Conservation (phyloP, 2,797 vertebrate genomes). For the Pseudochromis fuscus region DNA sequence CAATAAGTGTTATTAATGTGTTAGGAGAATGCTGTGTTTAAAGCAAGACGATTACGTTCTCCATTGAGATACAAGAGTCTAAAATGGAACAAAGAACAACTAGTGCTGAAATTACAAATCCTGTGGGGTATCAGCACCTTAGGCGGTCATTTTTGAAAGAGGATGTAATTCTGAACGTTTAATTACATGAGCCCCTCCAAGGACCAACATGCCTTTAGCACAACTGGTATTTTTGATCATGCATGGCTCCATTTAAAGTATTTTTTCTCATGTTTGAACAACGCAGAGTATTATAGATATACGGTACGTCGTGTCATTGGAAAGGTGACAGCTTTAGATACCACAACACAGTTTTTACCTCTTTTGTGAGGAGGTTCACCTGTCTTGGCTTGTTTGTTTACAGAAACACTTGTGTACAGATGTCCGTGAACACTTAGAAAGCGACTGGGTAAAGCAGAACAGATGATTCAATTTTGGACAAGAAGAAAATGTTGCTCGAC, state of each 20-base stretch:
- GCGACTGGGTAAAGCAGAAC: no score
- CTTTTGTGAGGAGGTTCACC: no score
- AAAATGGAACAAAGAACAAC: slow-evolving; percentile 7
- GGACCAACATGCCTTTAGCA: background rate
- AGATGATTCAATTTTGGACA: no score
- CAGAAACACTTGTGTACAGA: no score
- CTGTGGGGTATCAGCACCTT: background rate
- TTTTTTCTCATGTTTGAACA: no score
- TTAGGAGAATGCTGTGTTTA: background rate
- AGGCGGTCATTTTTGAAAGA: background rate
- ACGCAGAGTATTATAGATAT: no score
- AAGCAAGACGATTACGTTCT: background rate
- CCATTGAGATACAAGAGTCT: background rate
- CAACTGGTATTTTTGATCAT: slow-evolving; percentile 14
- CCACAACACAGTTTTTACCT: no score
- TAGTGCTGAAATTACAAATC: slow-evolving; percentile 6
- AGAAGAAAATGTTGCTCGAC: no score
- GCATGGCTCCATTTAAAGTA: background rate
- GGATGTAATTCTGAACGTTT: slow-evolving; percentile 10
- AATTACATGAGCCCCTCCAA: slow-evolving; percentile 15
- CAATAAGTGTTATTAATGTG: slow-evolving; percentile 7
- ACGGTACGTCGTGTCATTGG: no score
- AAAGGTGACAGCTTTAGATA: background rate
- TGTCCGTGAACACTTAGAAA: no score
- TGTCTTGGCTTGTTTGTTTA: no score